These are phyloP conservation scores for Rhinolophus ferrumequinum DNA, from an alignment of 2,113 vertebrate species.

Conservation along the genomic window DNA sequence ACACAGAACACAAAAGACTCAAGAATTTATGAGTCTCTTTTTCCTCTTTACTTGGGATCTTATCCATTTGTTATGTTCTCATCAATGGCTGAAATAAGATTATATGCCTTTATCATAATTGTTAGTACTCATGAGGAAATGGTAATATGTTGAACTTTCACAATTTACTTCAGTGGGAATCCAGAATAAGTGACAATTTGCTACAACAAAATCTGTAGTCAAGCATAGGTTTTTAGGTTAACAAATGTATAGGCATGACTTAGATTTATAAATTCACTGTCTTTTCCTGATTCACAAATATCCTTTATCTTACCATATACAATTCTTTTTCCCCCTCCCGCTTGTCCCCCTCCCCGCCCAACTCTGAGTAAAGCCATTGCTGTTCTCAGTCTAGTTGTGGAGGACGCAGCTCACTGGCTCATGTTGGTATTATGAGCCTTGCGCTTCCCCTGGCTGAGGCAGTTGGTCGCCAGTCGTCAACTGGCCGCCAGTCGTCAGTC, in stretches of 20 bases:
- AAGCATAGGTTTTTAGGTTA: not conserved
- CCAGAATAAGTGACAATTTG: constrained; percentile 3
- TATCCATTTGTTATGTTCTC: not conserved
- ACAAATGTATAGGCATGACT: not conserved
- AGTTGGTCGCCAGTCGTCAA: too few relatives aligned
- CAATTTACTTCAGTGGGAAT: constrained; percentile 6
- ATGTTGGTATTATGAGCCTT: too few relatives aligned
- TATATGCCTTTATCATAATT: not conserved
- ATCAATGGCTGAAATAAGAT: not conserved
- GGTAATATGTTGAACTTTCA: not conserved
- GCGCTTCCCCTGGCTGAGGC: too few relatives aligned
- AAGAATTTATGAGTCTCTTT: not conserved
- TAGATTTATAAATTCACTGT: constrained; percentile 6
- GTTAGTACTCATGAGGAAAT: not conserved
- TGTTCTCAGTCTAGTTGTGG: too few relatives aligned
- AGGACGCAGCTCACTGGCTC: too few relatives aligned
- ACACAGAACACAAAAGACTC: not conserved
- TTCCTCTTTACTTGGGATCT: not conserved
- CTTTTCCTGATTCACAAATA: constrained; percentile 23
- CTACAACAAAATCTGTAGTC: constrained; percentile 17
- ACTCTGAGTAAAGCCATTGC: too few relatives aligned
- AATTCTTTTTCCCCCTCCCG: not conserved
- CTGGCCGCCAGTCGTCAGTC: too few relatives aligned
- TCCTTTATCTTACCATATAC: not conserved
- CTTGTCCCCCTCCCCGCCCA: too few relatives aligned